These are phyloP conservation scores for Potamilus streckersoni DNA, from an alignment of 1,140 invertebrate genomes.

Conservation along the genomic window DNA sequence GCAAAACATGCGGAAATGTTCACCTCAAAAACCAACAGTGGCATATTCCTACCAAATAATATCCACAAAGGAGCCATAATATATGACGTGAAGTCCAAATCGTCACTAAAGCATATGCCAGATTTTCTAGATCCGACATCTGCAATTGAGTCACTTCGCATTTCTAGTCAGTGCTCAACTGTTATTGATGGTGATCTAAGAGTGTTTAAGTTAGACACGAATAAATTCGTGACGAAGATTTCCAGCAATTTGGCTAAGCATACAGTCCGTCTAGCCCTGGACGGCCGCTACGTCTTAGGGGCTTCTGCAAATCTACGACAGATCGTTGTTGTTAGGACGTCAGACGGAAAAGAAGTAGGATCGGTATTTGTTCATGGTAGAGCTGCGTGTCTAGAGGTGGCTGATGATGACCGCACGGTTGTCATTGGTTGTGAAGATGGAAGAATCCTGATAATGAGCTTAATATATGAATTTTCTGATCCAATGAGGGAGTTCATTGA, in stretches of 20 bases:
- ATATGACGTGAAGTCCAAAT: constrained; percentile 42
- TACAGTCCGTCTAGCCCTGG: constrained; percentile 36
- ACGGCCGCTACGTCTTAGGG: constrained; percentile 51
- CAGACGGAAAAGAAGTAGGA: constrained; percentile 43
- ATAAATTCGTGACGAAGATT: constrained; percentile 20
- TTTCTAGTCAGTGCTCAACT: constrained; percentile 35
- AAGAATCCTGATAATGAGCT: constrained; percentile 50
- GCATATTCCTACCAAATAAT: constrained; percentile 33
- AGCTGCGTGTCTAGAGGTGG: constrained; percentile 48
- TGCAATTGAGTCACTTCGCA: constrained; percentile 23
- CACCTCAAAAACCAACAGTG: constrained; percentile 38
- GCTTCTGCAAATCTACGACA: constrained; percentile 35
- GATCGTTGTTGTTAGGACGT: constrained; percentile 42
- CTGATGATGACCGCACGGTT: constrained; percentile 60
- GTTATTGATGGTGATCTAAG: constrained; percentile 43
- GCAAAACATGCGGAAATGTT: constrained; percentile 36
- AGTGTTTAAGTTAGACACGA: constrained; percentile 34
- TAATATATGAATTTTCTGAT: constrained; percentile 54
- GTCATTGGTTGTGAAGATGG: constrained; percentile 59
- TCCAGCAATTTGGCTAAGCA: constrained; percentile 28
- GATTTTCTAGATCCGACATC: constrained; percentile 34
- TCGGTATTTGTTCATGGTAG: constrained; percentile 53
- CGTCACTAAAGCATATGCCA: constrained; percentile 43
- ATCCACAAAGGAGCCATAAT: constrained; percentile 50
- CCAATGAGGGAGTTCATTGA: constrained; percentile 52